phyloP scores from a whole-genome alignment of 37 sponge, comb jelly and placozoan species.

The Bolinopsis microptera region DNA sequence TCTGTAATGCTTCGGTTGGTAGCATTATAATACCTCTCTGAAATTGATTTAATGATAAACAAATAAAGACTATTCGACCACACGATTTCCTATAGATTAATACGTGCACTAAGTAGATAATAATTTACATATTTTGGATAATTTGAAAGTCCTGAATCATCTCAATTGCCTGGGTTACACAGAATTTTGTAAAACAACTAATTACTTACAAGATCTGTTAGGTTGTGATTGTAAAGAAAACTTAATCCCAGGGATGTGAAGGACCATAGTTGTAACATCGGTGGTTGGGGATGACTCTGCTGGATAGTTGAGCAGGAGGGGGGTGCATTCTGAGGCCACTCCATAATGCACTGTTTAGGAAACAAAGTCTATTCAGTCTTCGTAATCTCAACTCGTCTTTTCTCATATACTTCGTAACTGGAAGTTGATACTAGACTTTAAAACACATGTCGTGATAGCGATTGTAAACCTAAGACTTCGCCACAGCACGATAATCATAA shows the following conservation, averaged over 20 bases:
- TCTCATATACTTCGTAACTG: not conserved
- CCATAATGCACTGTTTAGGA: conserved; percentile 27
- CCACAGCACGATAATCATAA: too few relatives aligned
- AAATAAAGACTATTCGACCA: not conserved
- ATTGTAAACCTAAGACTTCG: too few relatives aligned
- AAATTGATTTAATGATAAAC: not conserved
- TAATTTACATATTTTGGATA: too few relatives aligned
- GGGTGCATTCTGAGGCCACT: not conserved
- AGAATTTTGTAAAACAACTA: too few relatives aligned
- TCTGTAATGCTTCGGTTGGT: not conserved
- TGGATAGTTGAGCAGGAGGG: not conserved
- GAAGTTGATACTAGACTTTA: too few relatives aligned
- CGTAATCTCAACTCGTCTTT: not conserved
- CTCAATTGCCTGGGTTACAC: too few relatives aligned
- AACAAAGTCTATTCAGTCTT: not conserved
- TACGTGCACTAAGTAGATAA: too few relatives aligned
- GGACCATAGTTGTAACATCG: not conserved
- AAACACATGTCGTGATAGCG: too few relatives aligned
- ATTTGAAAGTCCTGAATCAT: too few relatives aligned
- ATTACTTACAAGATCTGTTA: too few relatives aligned
- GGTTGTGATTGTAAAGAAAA: not conserved
- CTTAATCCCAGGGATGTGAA: not conserved
- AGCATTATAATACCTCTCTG: not conserved
- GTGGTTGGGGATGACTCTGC: not conserved
- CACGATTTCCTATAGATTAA: too few relatives aligned